Conservation (phyloP, 2,797 vertebrate genomes). For the Ciconia nigra region DNA sequence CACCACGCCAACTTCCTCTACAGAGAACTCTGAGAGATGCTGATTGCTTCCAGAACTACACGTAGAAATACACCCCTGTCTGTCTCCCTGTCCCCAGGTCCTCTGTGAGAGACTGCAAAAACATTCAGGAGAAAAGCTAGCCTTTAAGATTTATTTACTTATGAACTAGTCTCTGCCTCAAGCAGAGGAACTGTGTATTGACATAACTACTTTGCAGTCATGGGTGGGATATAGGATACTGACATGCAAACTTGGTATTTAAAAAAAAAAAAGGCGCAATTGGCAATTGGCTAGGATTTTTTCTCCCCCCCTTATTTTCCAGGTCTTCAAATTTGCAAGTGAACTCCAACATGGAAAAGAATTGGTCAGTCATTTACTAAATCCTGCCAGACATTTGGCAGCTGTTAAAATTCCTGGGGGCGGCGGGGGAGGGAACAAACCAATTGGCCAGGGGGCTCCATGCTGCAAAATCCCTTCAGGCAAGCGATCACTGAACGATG, state of each 20-base stretch:
- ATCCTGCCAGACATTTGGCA: constrained; percentile 69
- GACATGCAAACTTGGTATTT: neutral
- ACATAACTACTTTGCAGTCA: constrained; percentile 4
- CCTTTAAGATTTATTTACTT: neutral
- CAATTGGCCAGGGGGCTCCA: constrained; percentile 9
- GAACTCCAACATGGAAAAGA: constrained; percentile 42
- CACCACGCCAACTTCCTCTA: fast-evolving
- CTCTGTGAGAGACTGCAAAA: neutral
- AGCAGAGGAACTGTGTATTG: neutral
- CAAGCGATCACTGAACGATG: neutral
- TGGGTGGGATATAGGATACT: neutral
- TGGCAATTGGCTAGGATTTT: neutral
- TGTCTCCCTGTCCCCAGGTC: neutral
- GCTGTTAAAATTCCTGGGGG: constrained; percentile 65
- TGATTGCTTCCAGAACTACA: neutral
- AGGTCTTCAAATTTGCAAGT: neutral
- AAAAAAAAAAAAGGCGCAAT: neutral
- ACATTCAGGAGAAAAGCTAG: neutral
- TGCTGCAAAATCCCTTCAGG: constrained; percentile 34
- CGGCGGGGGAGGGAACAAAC: neutral
- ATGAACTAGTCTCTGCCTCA: neutral
- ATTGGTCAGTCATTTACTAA: constrained; percentile 35
- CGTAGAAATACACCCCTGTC: neutral
- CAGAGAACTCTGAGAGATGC: neutral
- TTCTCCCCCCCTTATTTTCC: neutral